A percentile compares a stretch with the other conserved stretches of the same genome.
These are phyloP conservation scores for Alexandromys fortis DNA, from an alignment of 2,113 vertebrate genomes.

Conservation along the genomic window DNA sequence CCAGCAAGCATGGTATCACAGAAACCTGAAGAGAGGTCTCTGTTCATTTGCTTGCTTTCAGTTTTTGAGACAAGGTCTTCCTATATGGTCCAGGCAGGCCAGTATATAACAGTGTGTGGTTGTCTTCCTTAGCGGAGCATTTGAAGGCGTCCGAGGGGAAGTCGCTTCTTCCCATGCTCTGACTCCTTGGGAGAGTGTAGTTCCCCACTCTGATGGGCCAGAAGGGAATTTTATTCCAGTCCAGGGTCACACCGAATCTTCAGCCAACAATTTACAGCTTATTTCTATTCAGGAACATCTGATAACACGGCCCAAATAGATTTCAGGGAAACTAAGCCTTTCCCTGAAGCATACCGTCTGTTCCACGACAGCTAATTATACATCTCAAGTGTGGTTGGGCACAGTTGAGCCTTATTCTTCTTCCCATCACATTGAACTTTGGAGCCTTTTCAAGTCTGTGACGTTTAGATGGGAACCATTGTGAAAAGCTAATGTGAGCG, in stretches of 20 bases:
- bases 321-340: slow-evolving; percentile 2
- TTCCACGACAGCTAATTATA: neutral
- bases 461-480: slow-evolving; percentile 38
- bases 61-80: neutral
- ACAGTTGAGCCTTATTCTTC: neutral
- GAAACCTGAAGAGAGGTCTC: neutral
- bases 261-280: neutral
- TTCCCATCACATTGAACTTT: neutral
- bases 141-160: neutral
- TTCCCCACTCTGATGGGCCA: neutral
- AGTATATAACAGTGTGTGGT: neutral
- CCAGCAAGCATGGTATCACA: neutral
- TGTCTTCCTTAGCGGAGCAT: neutral
- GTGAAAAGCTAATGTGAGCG: slow-evolving; percentile 55
- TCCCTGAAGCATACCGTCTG: neutral
- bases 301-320: neutral
- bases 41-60: neutral
- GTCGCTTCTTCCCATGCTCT: slow-evolving; percentile 4
- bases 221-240: slow-evolving; percentile 28
- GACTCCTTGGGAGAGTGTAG: neutral
- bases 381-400: neutral
- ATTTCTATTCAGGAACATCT: slow-evolving; percentile 44
- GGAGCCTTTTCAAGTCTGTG: neutral
- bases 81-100: neutral
- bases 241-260: neutral